phyloP scores from a whole-genome alignment of 2,113 vertebrate genomes.

The Chionis minor region DNA sequence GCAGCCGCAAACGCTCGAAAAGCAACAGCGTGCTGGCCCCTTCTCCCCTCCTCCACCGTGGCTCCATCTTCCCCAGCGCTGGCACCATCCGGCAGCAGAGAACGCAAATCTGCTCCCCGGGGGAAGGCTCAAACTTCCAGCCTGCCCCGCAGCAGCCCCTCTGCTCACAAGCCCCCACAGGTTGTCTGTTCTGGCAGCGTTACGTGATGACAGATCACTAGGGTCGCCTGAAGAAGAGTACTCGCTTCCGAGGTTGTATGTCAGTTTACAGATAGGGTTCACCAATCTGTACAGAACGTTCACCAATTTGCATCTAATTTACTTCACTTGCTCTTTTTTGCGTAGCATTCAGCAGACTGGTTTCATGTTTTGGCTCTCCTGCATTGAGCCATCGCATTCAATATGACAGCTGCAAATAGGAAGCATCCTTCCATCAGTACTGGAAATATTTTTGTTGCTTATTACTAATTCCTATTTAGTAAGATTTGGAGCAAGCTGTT shows the following conservation, averaged over 20 bases:
- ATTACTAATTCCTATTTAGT: not conserved
- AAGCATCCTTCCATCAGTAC: not conserved
- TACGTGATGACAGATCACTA: not conserved
- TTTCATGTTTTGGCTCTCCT: not conserved
- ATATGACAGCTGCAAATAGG: not conserved
- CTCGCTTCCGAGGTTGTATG: not conserved
- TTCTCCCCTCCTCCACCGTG: rapidly evolving
- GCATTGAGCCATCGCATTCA: not conserved
- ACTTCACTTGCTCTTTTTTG: not conserved
- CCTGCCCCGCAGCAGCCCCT: not conserved
- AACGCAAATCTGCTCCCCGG: not conserved
- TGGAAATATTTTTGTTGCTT: not conserved
- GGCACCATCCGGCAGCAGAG: not conserved
- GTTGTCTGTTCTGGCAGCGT: not conserved
- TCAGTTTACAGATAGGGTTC: not conserved
- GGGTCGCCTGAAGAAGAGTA: not conserved
- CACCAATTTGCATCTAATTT: not conserved
- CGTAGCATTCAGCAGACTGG: not conserved
- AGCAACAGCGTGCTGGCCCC: rapidly evolving
- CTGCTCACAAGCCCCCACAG: not conserved
- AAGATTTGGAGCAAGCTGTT: not conserved
- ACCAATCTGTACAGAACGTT: not conserved
- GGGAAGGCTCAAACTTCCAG: not conserved
- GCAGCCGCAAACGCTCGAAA: not conserved
- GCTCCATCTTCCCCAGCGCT: rapidly evolving